Evolutionary conservation across 2,113 vertebrate species (phyloP).

Genomic region (Bothrops jararaca): DNA sequence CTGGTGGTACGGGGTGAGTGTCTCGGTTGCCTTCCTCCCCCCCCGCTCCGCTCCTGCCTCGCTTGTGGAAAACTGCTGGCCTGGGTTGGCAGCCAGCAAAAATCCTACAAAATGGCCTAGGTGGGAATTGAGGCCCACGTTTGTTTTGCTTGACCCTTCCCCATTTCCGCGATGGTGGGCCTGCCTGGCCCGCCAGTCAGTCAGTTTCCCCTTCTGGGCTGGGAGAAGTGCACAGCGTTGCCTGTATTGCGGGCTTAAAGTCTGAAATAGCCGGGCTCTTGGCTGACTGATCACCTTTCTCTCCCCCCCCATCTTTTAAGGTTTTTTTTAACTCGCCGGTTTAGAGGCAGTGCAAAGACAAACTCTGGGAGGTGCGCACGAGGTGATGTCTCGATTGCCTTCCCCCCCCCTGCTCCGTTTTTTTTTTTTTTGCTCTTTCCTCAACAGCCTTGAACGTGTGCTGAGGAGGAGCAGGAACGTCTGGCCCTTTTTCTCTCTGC

Average conservation of each 20-base stretch:
- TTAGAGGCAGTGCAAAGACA: not conserved
- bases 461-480: not conserved
- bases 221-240: constrained; percentile 37
- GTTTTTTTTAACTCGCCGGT: not conserved
- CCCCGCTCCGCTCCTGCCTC: too few species aligned
- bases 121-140: too few species aligned
- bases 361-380: not conserved
- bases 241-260: not conserved
- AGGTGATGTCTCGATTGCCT: constrained; percentile 36
- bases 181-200: constrained; percentile 12
- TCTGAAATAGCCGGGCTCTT: not conserved
- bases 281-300: not conserved
- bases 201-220: constrained; percentile 36
- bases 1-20: too few species aligned
- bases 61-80: too few species aligned
- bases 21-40: too few species aligned
- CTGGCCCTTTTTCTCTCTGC: constrained; percentile 34
- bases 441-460: not conserved
- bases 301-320: too few species aligned
- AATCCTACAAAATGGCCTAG: too few species aligned
- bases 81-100: too few species aligned
- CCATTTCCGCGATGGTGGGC: constrained; percentile 3
- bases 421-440: too few species aligned
- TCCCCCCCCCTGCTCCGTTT: not conserved
- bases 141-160: too few species aligned